Evolutionary conservation across 2,113 vertebrate genomes (phyloP), one percentile per base, ranked within the genome.

Genomic region (Rousettus leschenaultii): DNA sequence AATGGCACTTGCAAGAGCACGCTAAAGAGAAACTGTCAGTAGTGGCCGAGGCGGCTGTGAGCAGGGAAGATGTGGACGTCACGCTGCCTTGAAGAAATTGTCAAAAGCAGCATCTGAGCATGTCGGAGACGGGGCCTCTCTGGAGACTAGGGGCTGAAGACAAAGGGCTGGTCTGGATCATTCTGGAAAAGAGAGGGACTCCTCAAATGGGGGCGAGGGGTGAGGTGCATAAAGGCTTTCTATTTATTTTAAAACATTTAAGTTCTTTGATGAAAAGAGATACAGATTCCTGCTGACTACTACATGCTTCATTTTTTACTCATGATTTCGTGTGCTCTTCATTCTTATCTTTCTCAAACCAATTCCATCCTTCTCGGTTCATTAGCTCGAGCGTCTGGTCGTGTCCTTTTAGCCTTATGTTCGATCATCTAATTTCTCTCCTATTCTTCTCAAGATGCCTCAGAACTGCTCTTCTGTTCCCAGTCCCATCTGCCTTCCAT

Each of bases 131-230:
- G 21, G 30, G 16, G 7, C 4, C 65, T 93, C 15, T 48, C 40
- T 0, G 8, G 63, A 53, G 11, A 30, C 28, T 35, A 19, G 24
- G 30, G 22, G 11, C 63, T 68, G 19, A 92, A 6, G 43, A 19
- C 30, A 1, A 15, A 63, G 45, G 13, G 24, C 26, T 9, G 51
- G 19, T 14, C 63, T 57, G 51, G 79, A 26, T 48, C 93, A 43
- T 48, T 40, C 28, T 70, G 59, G 61, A 79, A 94, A 45, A 53
- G 33, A 70, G 74, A 75, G 45, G 26, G 6, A 7, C 28, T 74
- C 26, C 53, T 10, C 57, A 75, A 53, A 16, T 0, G 1, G 33
- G 43, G 22, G 21, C 5, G n/a, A 7, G 15, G 43, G 15, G 24
- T 35, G 12, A 13, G 11, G 53, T 21, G 13, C 24, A 21, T 26